Evolutionary conservation across 2,113 vertebrate genomes (phyloP).

Genomic region (Echinops telfairi): DNA sequence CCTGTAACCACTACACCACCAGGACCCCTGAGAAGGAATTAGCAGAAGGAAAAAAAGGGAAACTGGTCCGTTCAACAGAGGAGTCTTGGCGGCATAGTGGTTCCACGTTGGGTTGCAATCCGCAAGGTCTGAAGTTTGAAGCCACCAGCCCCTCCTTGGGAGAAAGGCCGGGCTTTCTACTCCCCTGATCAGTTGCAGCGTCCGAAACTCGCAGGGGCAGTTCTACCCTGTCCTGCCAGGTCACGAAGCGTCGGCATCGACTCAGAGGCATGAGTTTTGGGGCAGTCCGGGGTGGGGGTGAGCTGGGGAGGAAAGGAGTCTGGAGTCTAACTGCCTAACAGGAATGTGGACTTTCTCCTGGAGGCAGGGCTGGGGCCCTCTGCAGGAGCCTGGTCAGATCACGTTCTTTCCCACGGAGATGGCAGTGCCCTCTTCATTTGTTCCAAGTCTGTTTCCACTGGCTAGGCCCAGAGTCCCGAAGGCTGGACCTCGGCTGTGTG

Average conservation of each 20-base stretch:
- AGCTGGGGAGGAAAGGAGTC: rapidly evolving
- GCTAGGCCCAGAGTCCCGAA: not conserved
- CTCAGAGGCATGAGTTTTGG: not conserved
- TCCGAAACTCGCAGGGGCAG: too few relatives aligned
- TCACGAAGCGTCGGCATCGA: too few relatives aligned
- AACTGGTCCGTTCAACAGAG: not conserved
- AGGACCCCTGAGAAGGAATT: too few relatives aligned
- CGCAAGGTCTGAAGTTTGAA: too few relatives aligned
- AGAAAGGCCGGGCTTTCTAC: too few relatives aligned
- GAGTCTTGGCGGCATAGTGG: too few relatives aligned
- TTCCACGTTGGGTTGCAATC: too few relatives aligned
- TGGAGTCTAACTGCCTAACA: not conserved
- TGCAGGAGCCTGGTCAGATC: not conserved
- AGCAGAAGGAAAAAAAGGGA: not conserved
- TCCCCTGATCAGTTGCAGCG: too few relatives aligned
- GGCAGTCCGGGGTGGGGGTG: rapidly evolving
- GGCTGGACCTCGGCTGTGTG: not conserved
- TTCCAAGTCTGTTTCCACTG: not conserved
- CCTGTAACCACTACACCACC: too few relatives aligned
- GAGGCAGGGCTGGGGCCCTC: not conserved
- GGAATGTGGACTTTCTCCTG: not conserved
- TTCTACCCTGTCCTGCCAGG: too few relatives aligned
- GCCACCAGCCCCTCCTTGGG: too few relatives aligned
- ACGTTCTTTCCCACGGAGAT: not conserved
- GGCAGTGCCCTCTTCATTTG: not conserved